Evolutionary conservation across 1,140 invertebrate species (phyloP), one percentile per base, ranked within the genome.

Genomic region (Diachasma alloeum): DNA sequence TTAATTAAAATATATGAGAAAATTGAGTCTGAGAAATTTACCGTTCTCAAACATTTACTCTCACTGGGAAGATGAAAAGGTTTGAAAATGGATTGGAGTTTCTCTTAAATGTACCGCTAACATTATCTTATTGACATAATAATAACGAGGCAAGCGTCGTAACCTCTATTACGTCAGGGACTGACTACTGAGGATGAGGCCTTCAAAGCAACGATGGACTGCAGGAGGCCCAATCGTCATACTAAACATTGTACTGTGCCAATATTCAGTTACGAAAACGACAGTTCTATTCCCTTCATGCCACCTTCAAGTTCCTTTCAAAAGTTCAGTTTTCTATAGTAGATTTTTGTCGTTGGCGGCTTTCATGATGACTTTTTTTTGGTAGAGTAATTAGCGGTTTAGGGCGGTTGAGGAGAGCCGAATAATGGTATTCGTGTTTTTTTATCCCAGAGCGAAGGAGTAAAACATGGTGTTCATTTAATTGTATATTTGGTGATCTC

Each of bases 161-260:
- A 75, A 59, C 68, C 68, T 75, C 74, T 75, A 69, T 75, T 75
- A 75, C 74, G 63, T 75, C 74, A 75, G 67, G 66, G 53, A 22
- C 53, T 68, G 39, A 42, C 39, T 44, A n/a, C 15, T 13, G 74
- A 75, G 74, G 74, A 75, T 70, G 66, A 75, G 67, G 31, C 66
- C 66, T 70, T 70, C 67, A 59, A 59, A 59, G 24, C 53, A 22
- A 59, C 24, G 10, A 22, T 59, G n/a, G 17, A 22, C 5, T 19
- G 8, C 17, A 22, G 17, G 24, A 22, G 17, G 17, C 24, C 17
- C 53, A 59, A 59, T 19, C 17, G 17, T 22, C 9, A 19, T 22
- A 19, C 17, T 19, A 22, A 59, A 19, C n/a, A 56, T 48, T 48
- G 17, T 48, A 53, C 24, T 19, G 10, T 59, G 17, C 9, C 24